Evolutionary conservation across 2,113 vertebrate genomes (phyloP), one percentile per base, ranked within the genome.

Genomic region (Oreochromis niloticus): DNA sequence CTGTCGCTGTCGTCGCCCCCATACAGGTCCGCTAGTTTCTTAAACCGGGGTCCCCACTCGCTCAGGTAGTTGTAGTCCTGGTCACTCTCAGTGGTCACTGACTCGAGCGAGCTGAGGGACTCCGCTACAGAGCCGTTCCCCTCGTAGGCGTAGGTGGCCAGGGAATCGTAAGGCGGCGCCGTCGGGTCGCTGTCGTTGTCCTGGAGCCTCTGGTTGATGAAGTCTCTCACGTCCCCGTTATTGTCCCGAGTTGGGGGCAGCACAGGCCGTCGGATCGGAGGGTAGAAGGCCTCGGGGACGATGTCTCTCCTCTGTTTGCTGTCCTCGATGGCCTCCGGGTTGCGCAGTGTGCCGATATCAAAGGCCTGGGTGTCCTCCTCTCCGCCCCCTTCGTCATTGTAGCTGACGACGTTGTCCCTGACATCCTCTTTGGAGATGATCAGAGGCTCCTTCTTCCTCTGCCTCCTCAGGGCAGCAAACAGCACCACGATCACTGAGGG

Each of bases 341-440:
- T 99, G 66, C 98, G 95, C 94, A 99, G 95, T 0, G 98, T 98
- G 92, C 98, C 97, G 7, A 99, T 99, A 87, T 99, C 98, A 88
- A 99, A 99, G 2, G 98, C 98, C 96, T 99, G 98, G 0, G 98
- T 99, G 96, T 99, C 98, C 95, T 99, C 98, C 90, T 99, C 98
- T 63, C 98, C 98, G 1, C 98, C 98, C 0, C 98, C 98, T 85
- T 99, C 98, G 5, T 99, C 98, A 1, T 99, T 99, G 93, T 99
- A 99, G 89, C 98, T 99, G 94, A 99, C 98, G 11, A 99, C 98
- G 94, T 99, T 99, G 95, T 99, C 98, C 86, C 98, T 94, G 95
- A 99, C 98, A 90, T 99, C 98, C 95, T 99, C 98, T 91, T 99
- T 99, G 95, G 98, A 99, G 94, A 99, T 97, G 96, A 99, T 99